Evolutionary conservation across 2,797 vertebrate genomes (phyloP), one percentile per base, ranked within the genome.

Genomic region (Xiphorhynchus erythropygius): DNA sequence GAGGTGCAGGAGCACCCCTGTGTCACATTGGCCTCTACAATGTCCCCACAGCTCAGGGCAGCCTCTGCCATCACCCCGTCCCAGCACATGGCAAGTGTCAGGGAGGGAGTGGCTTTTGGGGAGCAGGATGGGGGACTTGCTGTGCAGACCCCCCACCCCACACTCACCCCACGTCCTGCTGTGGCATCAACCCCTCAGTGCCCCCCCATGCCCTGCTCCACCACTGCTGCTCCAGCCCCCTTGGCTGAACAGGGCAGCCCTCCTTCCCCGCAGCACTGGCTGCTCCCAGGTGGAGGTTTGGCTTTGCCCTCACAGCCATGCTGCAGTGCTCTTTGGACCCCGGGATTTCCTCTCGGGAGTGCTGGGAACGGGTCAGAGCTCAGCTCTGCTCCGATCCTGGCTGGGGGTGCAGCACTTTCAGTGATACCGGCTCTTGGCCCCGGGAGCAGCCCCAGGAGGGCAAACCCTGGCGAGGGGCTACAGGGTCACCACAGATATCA

Each of bases 361-460:
- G 18, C 75, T 49, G 73, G 69, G 50, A 64, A 78, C 2, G 30
- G 65, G 28, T 60, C 69, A 83, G 76, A 86, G 92, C 85, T 87
- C 83, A 84, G 49, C 28, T 64, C 73, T 86, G 64, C 44, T 28
- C 18, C 0, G 0, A 4, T 18, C 18, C 23, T 5, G 2, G 18
- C 64, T 9, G 25, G 37, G 52, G 10, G 33, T 63, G 59, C 55
- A 39, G 59, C 35, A 30, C 32, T 37, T 42, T n/a, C 59, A 11
- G 50, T 0, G 0, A 35, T 13, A 33, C 42, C 5, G 0, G 2
- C 42, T 53, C 2, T 5, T n/a, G 59, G 3, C 33, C 17, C 24
- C 0, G 0, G 76, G 60, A 89, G 46, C 59, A 68, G 64, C 52
- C 23, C 67, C 1, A 0, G 24, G 39, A 41, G 14, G 25, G 18